Percentiles rank a stretch among this genome's conserved stretches.
Evolutionary conservation across 23 tunicate species (phyloP).

Genomic region (Phallusia fumigata): DNA sequence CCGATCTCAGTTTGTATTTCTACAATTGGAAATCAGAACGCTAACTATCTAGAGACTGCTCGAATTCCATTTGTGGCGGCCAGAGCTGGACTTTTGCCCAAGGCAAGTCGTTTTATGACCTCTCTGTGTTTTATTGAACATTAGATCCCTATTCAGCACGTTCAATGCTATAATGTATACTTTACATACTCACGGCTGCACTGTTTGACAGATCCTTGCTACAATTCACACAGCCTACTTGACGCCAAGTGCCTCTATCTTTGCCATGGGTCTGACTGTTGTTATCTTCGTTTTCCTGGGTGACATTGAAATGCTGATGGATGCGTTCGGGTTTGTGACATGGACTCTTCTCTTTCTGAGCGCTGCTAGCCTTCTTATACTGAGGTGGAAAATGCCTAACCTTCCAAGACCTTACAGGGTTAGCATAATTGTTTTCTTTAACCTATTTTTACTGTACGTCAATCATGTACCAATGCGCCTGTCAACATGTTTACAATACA

Average conservation of each 20-base stretch:
- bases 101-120: slow-evolving; percentile 10
- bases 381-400: slow-evolving; percentile 51
- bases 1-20: slow-evolving; percentile 58
- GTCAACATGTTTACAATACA: too few relatives aligned
- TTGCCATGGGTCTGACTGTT: neutral
- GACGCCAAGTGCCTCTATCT: slow-evolving; percentile 40
- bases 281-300: slow-evolving; percentile 19
- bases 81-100: slow-evolving; percentile 33
- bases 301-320: slow-evolving; percentile 50
- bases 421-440: too few relatives aligned
- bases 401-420: slow-evolving; percentile 59
- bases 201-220: neutral
- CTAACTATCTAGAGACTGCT: slow-evolving; percentile 16
- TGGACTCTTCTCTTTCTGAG: slow-evolving; percentile 36
- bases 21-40: slow-evolving; percentile 46
- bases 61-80: slow-evolving; percentile 31
- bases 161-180: too few relatives aligned
- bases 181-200: too few relatives aligned
- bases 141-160: too few relatives aligned
- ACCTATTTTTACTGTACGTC: too few relatives aligned
- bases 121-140: too few relatives aligned
- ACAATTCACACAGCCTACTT: slow-evolving; percentile 36
- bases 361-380: slow-evolving; percentile 44
- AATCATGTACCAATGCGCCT: too few relatives aligned
- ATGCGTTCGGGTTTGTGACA: slow-evolving; percentile 18